These are phyloP conservation scores for Bryconaethiops microstoma DNA, from an alignment of 2,797 vertebrate genomes.

Conservation along the genomic window DNA sequence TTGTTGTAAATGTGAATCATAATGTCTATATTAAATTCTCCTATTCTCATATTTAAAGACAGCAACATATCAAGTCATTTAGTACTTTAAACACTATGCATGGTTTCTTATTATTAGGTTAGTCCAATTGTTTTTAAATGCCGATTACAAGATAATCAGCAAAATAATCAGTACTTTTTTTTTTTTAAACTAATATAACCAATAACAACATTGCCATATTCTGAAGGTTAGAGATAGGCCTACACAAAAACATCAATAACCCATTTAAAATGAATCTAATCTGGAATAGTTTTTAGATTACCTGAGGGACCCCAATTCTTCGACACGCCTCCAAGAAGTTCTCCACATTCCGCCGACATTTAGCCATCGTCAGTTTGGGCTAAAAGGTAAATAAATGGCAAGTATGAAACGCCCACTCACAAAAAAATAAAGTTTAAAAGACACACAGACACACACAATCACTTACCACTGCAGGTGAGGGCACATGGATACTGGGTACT, in stretches of 20 bases:
- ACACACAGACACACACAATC: not conserved
- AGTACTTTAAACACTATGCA: no score
- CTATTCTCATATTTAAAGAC: no score
- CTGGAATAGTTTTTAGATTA: slow-evolving; percentile 60
- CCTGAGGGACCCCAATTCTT: slow-evolving; percentile 96
- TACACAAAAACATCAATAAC: not conserved
- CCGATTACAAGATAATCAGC: no score
- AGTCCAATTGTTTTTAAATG: no score
- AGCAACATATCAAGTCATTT: no score
- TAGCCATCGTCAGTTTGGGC: slow-evolving; percentile 98
- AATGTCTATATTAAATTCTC: no score
- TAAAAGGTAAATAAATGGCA: slow-evolving; percentile 62
- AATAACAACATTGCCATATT: not conserved
- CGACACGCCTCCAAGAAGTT: slow-evolving; percentile 98
- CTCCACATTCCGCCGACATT: slow-evolving; percentile 96
- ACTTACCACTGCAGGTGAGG: slow-evolving; percentile 96
- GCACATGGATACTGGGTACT: slow-evolving; percentile 96
- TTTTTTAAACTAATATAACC: not conserved
- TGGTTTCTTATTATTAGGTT: no score
- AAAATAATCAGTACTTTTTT: not conserved
- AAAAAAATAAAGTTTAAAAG: not conserved
- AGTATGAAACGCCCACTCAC: not conserved
- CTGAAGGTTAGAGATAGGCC: not conserved
- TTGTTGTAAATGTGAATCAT: no score
- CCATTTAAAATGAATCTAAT: no score